Conservation (phyloP, 2,888 invertebrate species). For the Phaedon cochleariae region DNA sequence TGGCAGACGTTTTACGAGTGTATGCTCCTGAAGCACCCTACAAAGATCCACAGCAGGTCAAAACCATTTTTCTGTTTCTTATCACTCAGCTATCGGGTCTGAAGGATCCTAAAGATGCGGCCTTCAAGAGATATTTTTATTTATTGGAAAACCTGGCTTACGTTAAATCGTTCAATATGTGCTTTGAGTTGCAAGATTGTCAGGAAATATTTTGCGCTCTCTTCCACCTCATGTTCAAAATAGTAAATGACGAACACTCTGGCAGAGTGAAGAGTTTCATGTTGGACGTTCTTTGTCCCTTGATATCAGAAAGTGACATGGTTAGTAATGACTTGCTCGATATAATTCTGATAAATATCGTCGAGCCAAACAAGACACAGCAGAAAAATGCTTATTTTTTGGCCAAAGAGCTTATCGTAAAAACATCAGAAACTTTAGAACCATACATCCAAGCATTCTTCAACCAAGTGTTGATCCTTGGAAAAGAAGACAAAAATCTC, state of each 20-base stretch:
- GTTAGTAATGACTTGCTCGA: slow-evolving; percentile 94
- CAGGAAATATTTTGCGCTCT: slow-evolving; percentile 95
- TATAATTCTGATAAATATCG: slow-evolving; percentile 91
- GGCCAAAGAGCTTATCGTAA: slow-evolving; percentile 90
- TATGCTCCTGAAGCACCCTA: slow-evolving; percentile 98
- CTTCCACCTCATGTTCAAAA: slow-evolving; percentile 93
- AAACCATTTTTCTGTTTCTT: slow-evolving; percentile 91
- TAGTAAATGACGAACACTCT: slow-evolving; percentile 96
- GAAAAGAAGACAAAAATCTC: slow-evolving; percentile 85
- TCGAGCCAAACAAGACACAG: slow-evolving; percentile 91
- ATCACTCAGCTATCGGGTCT: slow-evolving; percentile 93
- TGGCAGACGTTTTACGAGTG: slow-evolving; percentile 94
- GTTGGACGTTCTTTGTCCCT: slow-evolving; percentile 92
- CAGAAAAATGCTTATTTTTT: slow-evolving; percentile 89
- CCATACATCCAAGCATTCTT: slow-evolving; percentile 98
- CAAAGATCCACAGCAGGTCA: slow-evolving; percentile 93
- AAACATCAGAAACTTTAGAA: slow-evolving; percentile 92
- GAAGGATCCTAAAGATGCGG: slow-evolving; percentile 95
- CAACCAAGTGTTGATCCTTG: slow-evolving; percentile 90
- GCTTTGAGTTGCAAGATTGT: slow-evolving; percentile 96
- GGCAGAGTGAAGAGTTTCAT: slow-evolving; percentile 96
- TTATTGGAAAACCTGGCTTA: slow-evolving; percentile 95
- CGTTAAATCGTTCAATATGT: slow-evolving; percentile 98
- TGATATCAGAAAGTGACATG: slow-evolving; percentile 94
- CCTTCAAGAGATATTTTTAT: slow-evolving; percentile 97